A percentile compares a stretch with the other conserved stretches of the same genome.
phyloP scores from a whole-genome alignment of 2,888 invertebrate species.

The Eristalinus sepulchralis region DNA sequence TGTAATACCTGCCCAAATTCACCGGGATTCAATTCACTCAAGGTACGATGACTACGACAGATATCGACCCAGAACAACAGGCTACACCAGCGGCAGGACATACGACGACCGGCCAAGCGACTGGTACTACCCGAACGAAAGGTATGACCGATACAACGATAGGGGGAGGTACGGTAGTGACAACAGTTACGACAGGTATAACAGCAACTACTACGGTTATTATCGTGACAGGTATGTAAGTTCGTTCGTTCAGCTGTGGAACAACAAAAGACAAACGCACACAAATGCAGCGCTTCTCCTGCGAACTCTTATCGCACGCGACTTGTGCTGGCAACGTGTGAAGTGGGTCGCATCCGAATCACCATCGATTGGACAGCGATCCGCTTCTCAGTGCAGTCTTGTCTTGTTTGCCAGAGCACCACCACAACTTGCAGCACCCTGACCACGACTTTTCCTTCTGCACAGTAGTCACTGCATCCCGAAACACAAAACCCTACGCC shows the following conservation, averaged over 20 bases:
- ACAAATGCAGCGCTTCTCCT: background rate
- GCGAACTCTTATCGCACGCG: background rate
- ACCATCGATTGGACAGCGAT: background rate
- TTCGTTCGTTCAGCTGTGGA: slow-evolving; percentile 35
- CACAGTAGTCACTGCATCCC: background rate
- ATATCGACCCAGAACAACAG: slow-evolving; percentile 59
- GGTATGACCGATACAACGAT: slow-evolving; percentile 77
- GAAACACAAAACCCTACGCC: background rate
- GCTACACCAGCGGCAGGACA: slow-evolving; percentile 75
- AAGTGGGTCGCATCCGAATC: background rate
- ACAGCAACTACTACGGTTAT: slow-evolving; percentile 58
- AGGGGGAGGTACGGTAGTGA: slow-evolving; percentile 73
- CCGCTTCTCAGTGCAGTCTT: background rate
- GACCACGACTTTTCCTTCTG: background rate
- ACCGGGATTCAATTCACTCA: background rate
- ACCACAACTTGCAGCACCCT: slow-evolving; percentile 24
- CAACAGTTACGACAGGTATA: slow-evolving; percentile 75
- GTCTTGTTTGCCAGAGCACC: slow-evolving; percentile 13
- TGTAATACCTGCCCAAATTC: background rate
- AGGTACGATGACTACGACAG: slow-evolving; percentile 54
- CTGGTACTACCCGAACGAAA: slow-evolving; percentile 76
- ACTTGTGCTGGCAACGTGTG: background rate
- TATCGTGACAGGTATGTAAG: slow-evolving; percentile 71
- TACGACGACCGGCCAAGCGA: slow-evolving; percentile 76
- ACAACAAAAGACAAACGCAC: background rate